Percentiles rank a stretch among this genome's conserved stretches.
Conservation (phyloP, 2,113 vertebrate species). For the Catharus fuscescens region DNA sequence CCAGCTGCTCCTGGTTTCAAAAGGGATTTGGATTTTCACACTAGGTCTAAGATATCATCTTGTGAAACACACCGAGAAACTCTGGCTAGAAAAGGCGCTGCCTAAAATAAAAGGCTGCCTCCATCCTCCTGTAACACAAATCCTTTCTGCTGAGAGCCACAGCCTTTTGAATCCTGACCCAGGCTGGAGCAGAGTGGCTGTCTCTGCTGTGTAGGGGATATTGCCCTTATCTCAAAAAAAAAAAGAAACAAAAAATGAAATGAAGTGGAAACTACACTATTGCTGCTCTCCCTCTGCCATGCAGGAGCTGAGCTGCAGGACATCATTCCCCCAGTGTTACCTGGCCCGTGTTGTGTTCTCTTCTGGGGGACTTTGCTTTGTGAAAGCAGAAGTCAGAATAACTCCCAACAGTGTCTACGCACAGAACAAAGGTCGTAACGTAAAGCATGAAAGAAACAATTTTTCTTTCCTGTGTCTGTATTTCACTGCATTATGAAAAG, state of each 20-base stretch:
- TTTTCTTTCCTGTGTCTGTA: not conserved
- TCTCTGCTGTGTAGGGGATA: accelerated
- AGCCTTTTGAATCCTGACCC: not conserved
- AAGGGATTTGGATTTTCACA: not conserved
- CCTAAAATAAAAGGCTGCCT: not conserved
- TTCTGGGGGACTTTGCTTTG: slow-evolving; percentile 10
- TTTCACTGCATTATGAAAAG: not conserved
- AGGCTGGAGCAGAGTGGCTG: not conserved
- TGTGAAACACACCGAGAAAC: not conserved
- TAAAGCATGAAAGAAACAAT: not conserved
- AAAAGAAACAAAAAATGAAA: not conserved
- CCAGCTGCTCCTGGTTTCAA: not conserved
- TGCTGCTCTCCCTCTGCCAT: not conserved
- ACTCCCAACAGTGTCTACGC: not conserved
- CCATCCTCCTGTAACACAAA: not conserved
- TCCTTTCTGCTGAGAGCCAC: not conserved
- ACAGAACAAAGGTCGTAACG: slow-evolving; percentile 35
- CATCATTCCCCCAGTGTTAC: not conserved
- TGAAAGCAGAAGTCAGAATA: not conserved
- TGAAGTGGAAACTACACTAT: not conserved
- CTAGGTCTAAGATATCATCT: not conserved
- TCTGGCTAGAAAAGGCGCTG: not conserved
- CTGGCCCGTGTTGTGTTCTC: not conserved
- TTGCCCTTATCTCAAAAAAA: not conserved
- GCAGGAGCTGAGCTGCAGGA: not conserved